Evolutionary conservation across 1,140 invertebrate species (phyloP).

Genomic region (Drosophila malerkotliana): DNA sequence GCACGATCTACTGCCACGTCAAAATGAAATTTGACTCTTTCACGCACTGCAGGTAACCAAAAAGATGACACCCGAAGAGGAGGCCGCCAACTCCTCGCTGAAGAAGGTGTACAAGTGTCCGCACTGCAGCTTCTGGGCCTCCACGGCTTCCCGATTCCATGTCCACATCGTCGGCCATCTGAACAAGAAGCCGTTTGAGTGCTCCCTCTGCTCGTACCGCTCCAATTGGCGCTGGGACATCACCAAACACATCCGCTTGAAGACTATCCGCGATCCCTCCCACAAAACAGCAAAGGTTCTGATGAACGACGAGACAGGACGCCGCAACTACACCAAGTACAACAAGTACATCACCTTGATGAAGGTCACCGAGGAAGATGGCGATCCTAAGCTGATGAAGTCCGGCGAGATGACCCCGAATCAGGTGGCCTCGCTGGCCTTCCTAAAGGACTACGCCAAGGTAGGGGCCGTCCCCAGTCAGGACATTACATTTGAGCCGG

Average conservation of each 20-base stretch:
- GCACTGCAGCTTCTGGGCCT: constrained; percentile 95
- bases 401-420: constrained; percentile 84
- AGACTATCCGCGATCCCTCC: constrained; percentile 91
- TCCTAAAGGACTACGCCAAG: constrained; percentile 77
- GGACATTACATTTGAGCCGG: constrained; percentile 74
- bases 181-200: constrained; percentile 97
- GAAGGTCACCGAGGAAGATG: constrained; percentile 84
- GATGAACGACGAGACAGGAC: constrained; percentile 95
- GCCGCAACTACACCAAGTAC: constrained; percentile 96
- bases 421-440: constrained; percentile 80
- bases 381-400: constrained; percentile 83
- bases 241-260: constrained; percentile 96
- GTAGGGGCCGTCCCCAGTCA: constrained; percentile 52
- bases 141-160: constrained; percentile 95
- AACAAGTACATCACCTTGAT: constrained; percentile 93
- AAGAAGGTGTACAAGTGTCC: constrained; percentile 94
- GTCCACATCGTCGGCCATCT: constrained; percentile 96
- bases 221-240: constrained; percentile 98
- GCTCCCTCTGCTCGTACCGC: constrained; percentile 95
- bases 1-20: constrained; percentile 73
- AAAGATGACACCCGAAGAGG: constrained; percentile 82
- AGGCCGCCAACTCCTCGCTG: constrained; percentile 83
- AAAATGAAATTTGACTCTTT: constrained; percentile 84
- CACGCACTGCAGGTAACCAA: constrained; percentile 84
- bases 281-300: constrained; percentile 92